These are phyloP conservation scores for Nephotettix cincticeps DNA, from an alignment of 1,140 invertebrate genomes.

Conservation along the genomic window DNA sequence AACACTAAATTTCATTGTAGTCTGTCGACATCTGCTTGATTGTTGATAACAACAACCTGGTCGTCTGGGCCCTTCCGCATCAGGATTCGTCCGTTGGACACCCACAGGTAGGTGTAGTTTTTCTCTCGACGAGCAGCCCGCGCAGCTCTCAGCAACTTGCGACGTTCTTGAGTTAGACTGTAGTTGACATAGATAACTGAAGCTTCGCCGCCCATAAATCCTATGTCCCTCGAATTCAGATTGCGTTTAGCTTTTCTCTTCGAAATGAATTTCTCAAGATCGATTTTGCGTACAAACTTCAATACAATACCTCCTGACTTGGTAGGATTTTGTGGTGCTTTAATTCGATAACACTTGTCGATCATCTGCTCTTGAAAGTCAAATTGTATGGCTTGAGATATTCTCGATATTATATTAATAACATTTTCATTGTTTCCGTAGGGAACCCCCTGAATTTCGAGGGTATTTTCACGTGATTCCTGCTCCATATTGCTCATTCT, in stretches of 20 bases:
- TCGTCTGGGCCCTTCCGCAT: neutral
- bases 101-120: neutral
- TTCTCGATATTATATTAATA: neutral
- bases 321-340: too few relatives aligned
- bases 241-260: too few relatives aligned
- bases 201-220: neutral
- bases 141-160: too few relatives aligned
- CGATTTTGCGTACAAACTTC: neutral
- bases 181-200: neutral
- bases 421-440: neutral
- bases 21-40: neutral
- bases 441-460: neutral
- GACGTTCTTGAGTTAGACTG: neutral
- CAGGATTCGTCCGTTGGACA: neutral
- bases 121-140: neutral
- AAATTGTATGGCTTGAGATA: neutral
- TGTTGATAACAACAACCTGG: neutral
- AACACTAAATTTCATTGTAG: neutral
- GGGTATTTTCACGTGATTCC: neutral
- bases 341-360: too few relatives aligned
- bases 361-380: too few relatives aligned
- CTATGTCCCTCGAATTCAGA: neutral
- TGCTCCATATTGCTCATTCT: neutral
- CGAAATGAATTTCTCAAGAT: neutral
- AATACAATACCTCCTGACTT: too few relatives aligned